Evolutionary conservation across 2,797 vertebrate genomes (phyloP), one percentile per base, ranked within the genome.

Genomic region (Paratrypauchen microcephalus): DNA sequence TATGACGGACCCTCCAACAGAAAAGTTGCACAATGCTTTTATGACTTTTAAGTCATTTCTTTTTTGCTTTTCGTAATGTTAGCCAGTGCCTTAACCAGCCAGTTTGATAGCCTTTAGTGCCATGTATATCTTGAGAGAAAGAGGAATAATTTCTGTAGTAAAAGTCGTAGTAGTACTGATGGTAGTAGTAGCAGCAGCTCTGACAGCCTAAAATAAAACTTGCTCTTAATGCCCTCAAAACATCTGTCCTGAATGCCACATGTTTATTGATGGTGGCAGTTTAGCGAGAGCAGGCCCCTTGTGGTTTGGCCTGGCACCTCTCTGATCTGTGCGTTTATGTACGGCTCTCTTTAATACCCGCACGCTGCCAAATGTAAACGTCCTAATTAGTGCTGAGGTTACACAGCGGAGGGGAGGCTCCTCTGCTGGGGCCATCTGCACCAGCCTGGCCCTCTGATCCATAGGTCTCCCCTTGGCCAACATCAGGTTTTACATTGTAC

Each of bases 341-440:
- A 73, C 55, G 57, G 81, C 69, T 58, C 69, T 69, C 75, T 76
- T 71, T 81, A 72, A 86, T 70, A 6, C 56, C 18, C 79, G 70
- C 73, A 72, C 66, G 59, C 23, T 28, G 70, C 71, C 72, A 70
- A 75, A 83, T 72, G 72, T 80, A 85, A 85, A 84, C 79, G 79
- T 65, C 71, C 76, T 85, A 86, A 90, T 91, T 89, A 86, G 82
- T 12, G 45, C 18, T 50, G 77, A 65, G 75, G 79, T 63, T 81
- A 86, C 71, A 65, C 64, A 81, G 82, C 80, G 75, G 72, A 76
- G 57, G 68, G 72, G 76, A 55, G 68, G 72, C 54, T 73, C 75
- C 79, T 73, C 64, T 66, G 75, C 75, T 32, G 11, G 69, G 79
- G 83, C 83, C 80, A 84, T 87, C 83, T 89, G 88, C 75, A 70